Base-by-base conservation (phyloP, 2,888 invertebrate species). In the Epinotia brunnichana region DNA sequence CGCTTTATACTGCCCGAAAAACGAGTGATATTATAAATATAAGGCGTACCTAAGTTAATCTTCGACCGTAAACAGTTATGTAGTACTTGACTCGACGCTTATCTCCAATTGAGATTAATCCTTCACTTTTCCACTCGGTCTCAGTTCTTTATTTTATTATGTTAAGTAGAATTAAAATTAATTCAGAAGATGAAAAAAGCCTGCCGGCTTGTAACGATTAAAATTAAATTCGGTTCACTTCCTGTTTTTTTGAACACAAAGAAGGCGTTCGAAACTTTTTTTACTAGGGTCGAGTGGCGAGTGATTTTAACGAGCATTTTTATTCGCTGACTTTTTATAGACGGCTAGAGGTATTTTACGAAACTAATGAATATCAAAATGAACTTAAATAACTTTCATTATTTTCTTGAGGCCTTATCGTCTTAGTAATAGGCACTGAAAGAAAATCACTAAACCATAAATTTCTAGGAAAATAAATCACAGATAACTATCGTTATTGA, bases 251-350 rank as follows among this genome's bases (percentile, higher is more conserved):
- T 79, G 78, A 79, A 81, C 82, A 83, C 83, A 83, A 87, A 85
- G 84, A 83, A 79, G 79, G 77, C 80, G 81, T 83, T 86, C 77
- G 76, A 84, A 89, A 87, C 84, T 88, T 90, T 88, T 61, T 90
- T 88, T 87, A 86, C 89, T 85, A 84, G 84, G 84, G 80, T 85
- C 85, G 86, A 87, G 83, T 76, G 85, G 79, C 85, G 86, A 88
- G 86, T 87, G 87, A 89, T 89, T 91, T 89, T 91, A 91, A 91
- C 88, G 87, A 91, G 89, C 84, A 86, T 89, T 89, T 87, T 89
- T 87, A 87, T 90, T 86, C 82, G 81, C 82, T 74, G 79, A 81
- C 78, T 85, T 88, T 87, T 85, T 84, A 83, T 83, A 77, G 74
- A 74, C 81, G 82, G 80, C 79, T 78, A 80, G n/a, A 81, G 81